These are phyloP conservation scores for Drosophila mettleri DNA, from an alignment of 2,888 invertebrate species.

Conservation along the genomic window DNA sequence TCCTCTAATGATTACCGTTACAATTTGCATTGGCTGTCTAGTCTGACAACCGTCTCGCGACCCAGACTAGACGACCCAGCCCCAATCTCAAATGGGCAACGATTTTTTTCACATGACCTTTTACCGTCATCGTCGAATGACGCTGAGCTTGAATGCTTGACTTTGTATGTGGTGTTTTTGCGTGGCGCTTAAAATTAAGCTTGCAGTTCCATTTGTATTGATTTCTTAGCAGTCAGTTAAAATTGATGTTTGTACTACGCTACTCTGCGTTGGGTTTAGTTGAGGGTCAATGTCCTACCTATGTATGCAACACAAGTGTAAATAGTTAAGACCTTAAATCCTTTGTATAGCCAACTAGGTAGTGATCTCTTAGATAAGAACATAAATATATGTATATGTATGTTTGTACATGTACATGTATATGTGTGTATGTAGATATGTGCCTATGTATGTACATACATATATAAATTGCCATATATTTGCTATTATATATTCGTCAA, in stretches of 20 bases:
- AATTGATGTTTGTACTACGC: slow-evolving; percentile 40
- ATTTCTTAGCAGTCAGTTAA: slow-evolving; percentile 45
- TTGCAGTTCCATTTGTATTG: slow-evolving; percentile 47
- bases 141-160: slow-evolving; percentile 19
- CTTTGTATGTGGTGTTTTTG: slow-evolving; percentile 7
- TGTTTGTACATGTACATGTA: too few relatives aligned
- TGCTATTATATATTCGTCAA: not conserved
- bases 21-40: slow-evolving; percentile 75
- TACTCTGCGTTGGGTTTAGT: slow-evolving; percentile 30
- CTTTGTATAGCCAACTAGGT: not conserved
- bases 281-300: slow-evolving; percentile 66
- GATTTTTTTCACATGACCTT: slow-evolving; percentile 64
- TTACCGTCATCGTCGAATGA: slow-evolving; percentile 48
- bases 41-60: slow-evolving; percentile 71
- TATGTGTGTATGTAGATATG: too few relatives aligned
- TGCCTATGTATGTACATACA: too few relatives aligned
- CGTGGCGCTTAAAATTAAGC: slow-evolving; percentile 32
- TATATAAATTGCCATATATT: too few relatives aligned
- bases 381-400: too few relatives aligned
- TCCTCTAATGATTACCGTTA: slow-evolving; percentile 77
- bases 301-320: slow-evolving; percentile 62
- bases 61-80: slow-evolving; percentile 75
- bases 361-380: not conserved
- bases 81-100: slow-evolving; percentile 66
- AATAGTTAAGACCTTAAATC: slow-evolving; percentile 18